Base-by-base conservation (phyloP, 2,888 invertebrate genomes). In the Junonia oenone region DNA sequence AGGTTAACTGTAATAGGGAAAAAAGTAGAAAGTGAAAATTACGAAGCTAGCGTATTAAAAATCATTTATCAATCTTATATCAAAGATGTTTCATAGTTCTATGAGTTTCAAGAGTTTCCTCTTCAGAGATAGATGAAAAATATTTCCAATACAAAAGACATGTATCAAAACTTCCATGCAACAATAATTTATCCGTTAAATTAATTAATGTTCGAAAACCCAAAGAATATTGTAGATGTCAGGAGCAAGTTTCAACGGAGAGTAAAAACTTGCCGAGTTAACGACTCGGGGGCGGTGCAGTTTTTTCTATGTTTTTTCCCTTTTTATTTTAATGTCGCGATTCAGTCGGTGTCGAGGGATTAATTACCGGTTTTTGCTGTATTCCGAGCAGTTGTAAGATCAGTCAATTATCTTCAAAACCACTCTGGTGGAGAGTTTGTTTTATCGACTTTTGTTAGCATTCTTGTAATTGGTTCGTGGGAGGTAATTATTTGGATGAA, bases 331-430 rank as follows among this genome's bases (percentile, higher is more conserved):
- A 66, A 57, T 59, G 64, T 61, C 61, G 53, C 51, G 55, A 56
- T 56, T 56, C 55, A 47, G 55, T 35, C 46, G 26, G 55, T 54
- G 55, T 58, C 55, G 49, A 52, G 57, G 61, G 59, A 63, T 61
- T 59, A 63, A 63, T 57, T 61, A 62, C 56, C 33, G 49, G 59
- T 55, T 53, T 60, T 63, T 59, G 62, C 63, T 55, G 27, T 45
- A 31, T 26, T 43, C 47, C 50, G 31, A 55, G 51, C 54, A 58
- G 40, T 53, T 50, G 56, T 53, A 57, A 38, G 31, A 45, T 53
- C 45, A 51, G 57, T 31, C 48, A 57, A 60, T 57, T 52, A 57
- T 43, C 43, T 43, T 43, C 38, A 38, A 17, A 15, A 17, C 11
- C 38, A 19, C 11, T 19, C 17, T 40, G 15, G 5, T 35, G 13